Conservation (phyloP, 2,113 vertebrate species). For the Pogonocichla stellata region DNA sequence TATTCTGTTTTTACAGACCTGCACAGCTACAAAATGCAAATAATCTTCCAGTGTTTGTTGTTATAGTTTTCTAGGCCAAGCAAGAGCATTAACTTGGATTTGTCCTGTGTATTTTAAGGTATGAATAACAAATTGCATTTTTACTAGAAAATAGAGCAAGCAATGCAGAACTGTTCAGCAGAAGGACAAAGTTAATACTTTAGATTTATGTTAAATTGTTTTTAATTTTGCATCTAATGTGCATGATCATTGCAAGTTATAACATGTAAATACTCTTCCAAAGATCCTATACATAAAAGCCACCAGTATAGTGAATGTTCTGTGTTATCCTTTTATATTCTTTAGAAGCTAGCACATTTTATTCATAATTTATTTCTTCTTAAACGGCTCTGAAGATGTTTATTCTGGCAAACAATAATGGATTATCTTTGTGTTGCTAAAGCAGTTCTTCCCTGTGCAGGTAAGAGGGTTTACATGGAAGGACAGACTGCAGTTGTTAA, state of each 20-base stretch:
- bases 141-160: neutral
- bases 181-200: neutral
- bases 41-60: neutral
- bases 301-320: neutral
- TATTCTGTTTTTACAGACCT: neutral
- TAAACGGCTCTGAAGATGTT: neutral
- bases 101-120: neutral
- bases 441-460: neutral
- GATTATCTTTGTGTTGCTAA: neutral
- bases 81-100: neutral
- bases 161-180: neutral
- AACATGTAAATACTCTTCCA: neutral
- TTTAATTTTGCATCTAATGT: neutral
- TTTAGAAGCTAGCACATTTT: neutral
- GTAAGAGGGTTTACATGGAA: slow-evolving; percentile 8
- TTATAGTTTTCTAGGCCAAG: neutral
- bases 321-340: neutral
- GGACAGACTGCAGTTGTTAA: neutral
- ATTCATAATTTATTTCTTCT: neutral
- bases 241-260: neutral
- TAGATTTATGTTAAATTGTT: neutral
- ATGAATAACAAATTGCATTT: neutral
- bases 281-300: neutral
- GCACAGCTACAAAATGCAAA: neutral
- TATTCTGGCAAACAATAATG: neutral